Percentiles rank a stretch among this genome's conserved stretches.
These are phyloP conservation scores for Hylia prasina DNA, from an alignment of 2,113 vertebrate genomes.

Conservation along the genomic window DNA sequence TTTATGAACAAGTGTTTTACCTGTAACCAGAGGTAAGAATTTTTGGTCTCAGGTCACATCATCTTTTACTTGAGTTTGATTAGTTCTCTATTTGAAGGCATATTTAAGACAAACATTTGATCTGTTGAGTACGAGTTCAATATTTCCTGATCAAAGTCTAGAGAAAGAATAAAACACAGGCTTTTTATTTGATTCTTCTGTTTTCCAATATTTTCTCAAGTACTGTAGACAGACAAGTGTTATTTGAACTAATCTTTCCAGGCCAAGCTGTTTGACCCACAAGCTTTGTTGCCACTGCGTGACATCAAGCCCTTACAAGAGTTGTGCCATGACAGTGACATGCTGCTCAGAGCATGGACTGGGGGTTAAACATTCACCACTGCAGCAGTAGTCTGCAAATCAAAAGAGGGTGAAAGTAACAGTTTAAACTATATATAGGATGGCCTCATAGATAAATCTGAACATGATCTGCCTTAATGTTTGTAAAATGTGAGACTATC, in stretches of 20 bases:
- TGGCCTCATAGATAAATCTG: neutral
- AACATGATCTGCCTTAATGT: neutral
- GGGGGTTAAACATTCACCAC: neutral
- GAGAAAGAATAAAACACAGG: neutral
- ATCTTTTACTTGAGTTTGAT: neutral
- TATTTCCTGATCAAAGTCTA: neutral
- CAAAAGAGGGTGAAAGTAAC: neutral
- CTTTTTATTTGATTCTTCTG: neutral
- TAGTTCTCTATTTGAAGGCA: neutral
- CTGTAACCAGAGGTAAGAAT: neutral
- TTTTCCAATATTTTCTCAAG: neutral
- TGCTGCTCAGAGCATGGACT: neutral
- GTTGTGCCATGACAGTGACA: fast-evolving
- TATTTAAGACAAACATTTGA: neutral
- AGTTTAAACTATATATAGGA: neutral
- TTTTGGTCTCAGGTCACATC: neutral
- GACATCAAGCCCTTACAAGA: neutral
- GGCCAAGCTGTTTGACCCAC: neutral
- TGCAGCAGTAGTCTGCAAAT: neutral
- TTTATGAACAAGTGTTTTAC: neutral
- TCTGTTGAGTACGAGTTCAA: fast-evolving
- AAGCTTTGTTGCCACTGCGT: neutral
- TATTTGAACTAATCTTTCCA: neutral
- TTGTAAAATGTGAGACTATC: neutral
- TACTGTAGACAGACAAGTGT: neutral